phyloP scores from a whole-genome alignment of 2,888 invertebrate genomes.

The Tetrapedia diversipes region DNA sequence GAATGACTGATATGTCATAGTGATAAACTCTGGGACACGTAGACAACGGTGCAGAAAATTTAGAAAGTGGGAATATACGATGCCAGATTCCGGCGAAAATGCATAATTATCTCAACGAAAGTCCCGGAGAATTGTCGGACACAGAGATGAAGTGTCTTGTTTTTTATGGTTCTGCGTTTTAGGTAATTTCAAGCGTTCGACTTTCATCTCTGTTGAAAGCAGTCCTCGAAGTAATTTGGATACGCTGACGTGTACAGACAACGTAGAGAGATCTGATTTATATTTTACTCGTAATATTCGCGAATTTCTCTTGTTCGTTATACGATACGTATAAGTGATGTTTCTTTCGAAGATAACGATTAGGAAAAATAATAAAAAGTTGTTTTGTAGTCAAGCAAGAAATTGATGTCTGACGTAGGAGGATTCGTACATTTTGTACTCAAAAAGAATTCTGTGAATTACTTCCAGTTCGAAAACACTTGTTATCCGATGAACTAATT shows the following conservation, averaged over 20 bases:
- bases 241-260: neutral
- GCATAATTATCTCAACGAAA: conserved; percentile 33
- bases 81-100: neutral
- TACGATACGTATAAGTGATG: no score
- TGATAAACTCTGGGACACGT: conserved; percentile 16
- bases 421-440: no score
- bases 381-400: no score
- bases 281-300: no score
- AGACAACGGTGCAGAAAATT: conserved; percentile 11
- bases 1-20: conserved; percentile 24
- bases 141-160: neutral
- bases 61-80: conserved; percentile 21
- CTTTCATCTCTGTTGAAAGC: neutral
- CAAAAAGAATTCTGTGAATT: no score
- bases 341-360: no score
- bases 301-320: no score
- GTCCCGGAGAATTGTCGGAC: neutral
- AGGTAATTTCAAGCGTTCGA: neutral
- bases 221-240: neutral
- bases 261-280: neutral
- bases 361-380: no score
- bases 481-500: no score
- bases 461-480: no score
- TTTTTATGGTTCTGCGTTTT: neutral
- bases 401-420: no score